Conservation (phyloP, 2,797 vertebrate genomes). For the Columba guinea region DNA sequence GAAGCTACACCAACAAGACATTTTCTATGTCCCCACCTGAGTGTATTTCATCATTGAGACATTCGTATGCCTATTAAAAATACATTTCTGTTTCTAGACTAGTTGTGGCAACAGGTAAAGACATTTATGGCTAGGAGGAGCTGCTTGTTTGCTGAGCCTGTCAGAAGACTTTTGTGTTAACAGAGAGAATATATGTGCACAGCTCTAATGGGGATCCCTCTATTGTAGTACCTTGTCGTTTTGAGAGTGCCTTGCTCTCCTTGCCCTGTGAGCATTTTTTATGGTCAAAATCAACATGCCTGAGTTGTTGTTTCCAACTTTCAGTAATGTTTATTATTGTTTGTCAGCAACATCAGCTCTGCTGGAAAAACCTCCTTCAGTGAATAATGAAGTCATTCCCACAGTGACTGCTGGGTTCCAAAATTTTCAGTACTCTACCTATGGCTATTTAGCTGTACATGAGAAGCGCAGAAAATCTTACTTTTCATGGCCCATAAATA, state of each 20-base stretch:
- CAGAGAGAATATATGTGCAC: conserved; percentile 54
- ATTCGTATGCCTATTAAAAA: conserved; percentile 13
- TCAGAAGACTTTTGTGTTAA: conserved; percentile 48
- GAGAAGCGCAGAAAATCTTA: conserved; percentile 54
- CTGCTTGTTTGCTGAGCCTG: conserved; percentile 32
- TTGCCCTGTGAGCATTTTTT: conserved; percentile 26
- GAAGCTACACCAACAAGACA: neutral
- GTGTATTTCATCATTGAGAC: neutral
- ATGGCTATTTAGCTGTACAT: conserved; percentile 66
- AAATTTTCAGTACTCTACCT: conserved; percentile 66
- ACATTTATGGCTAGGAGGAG: neutral
- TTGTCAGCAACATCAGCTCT: conserved; percentile 62
- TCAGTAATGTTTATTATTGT: conserved; percentile 59
- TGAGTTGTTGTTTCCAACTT: conserved; percentile 57
- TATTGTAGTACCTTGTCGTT: conserved; percentile 4
- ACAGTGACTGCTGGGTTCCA: conserved; percentile 63
- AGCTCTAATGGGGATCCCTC: conserved; percentile 49
- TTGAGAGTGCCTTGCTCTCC: conserved; percentile 27
- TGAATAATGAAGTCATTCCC: conserved; percentile 65
- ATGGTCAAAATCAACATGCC: conserved; percentile 43
- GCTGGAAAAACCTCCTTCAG: conserved; percentile 54
- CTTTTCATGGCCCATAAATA: conserved; percentile 73
- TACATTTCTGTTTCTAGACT: conserved; percentile 11
- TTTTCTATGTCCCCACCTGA: neutral
- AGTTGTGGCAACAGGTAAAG: conserved; percentile 40